Evolutionary conservation across 1,140 invertebrate genomes (phyloP), one percentile per base, ranked within the genome.

Genomic region (Homalodisca vitripennis): DNA sequence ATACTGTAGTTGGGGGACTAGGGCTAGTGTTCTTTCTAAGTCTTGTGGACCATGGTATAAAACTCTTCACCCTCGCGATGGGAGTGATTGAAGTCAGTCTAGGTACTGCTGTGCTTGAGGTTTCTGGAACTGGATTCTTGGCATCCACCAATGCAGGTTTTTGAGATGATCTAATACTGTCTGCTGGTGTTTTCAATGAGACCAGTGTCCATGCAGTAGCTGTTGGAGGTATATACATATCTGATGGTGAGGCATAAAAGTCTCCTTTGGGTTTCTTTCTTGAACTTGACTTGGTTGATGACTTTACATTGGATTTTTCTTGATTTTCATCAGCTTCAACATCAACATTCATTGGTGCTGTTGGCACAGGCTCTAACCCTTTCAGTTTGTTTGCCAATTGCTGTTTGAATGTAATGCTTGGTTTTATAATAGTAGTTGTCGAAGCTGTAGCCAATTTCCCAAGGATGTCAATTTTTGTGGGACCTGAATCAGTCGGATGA

Each of bases 321-420:
- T 27, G 24, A 60, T 10, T 10, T 60, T 65, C 63, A 66, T 66
- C 48, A 17, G 27, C 34, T 24, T 66, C 65, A 66, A 48, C 41
- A 48, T 26, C 17, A 14, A 24, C 12, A 6, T 31, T 48, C 10
- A 24, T 14, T 46, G 22, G 34, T 17, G 41, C 27, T 13, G 63
- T 14, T 34, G 63, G 22, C 14, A 60, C 55, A 27, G 41, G 41
- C 24, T 65, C 32, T 2, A 65, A 41, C 10, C 29, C 41, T 41
- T 65, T 65, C 12, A 65, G 29, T 65, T 65, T 34, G 63, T 65
- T 65, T 41, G 32, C 63, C 12, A 65, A 34, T 24, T 41, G 31
- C 20, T 34, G 31, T 17, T 30, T 66, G 24, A 46, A 48, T 14
- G 48, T 26, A 24, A 66, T 29, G 13, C 27, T 48, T 14, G 65